These are phyloP conservation scores for Drosophila pseudoananassae DNA, from an alignment of 1,140 invertebrate genomes.

Conservation along the genomic window DNA sequence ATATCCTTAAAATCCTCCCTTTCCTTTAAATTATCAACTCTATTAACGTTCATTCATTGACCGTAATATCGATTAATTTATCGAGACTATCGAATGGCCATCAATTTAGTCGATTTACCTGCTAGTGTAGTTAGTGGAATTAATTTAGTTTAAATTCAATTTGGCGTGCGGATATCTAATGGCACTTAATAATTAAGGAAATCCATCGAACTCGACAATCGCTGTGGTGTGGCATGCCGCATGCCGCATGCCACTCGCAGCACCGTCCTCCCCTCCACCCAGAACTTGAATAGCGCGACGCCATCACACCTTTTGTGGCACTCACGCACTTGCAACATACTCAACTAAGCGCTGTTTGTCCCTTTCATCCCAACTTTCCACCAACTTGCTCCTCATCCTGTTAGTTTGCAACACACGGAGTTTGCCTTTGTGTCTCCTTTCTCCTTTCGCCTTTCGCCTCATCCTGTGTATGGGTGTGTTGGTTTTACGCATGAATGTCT, in stretches of 20 bases:
- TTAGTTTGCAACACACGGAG: constrained; percentile 40
- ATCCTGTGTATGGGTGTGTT: constrained; percentile 32
- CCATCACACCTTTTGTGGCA: constrained; percentile 15
- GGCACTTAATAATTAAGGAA: constrained; percentile 14
- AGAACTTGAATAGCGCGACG: background rate
- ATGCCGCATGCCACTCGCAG: no score
- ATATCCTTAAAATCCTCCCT: no score
- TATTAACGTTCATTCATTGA: background rate
- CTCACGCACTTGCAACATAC: constrained; percentile 21
- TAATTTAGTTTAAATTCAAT: constrained; percentile 3
- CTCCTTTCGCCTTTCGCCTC: background rate
- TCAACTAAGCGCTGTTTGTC: background rate
- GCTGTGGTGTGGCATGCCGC: background rate
- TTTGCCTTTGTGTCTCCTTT: constrained; percentile 16
- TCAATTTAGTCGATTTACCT: no score
- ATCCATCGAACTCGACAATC: constrained; percentile 1
- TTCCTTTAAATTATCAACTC: background rate
- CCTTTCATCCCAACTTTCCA: background rate
- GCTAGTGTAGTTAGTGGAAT: background rate
- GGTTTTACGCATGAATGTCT: constrained; percentile 67
- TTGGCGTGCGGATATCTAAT: background rate
- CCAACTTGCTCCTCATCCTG: background rate
- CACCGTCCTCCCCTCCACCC: no score
- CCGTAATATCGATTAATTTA: background rate
- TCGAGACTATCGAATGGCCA: background rate